Conservation (phyloP, 92 coral and sea anemone genomes). For the Ricordea florida region DNA sequence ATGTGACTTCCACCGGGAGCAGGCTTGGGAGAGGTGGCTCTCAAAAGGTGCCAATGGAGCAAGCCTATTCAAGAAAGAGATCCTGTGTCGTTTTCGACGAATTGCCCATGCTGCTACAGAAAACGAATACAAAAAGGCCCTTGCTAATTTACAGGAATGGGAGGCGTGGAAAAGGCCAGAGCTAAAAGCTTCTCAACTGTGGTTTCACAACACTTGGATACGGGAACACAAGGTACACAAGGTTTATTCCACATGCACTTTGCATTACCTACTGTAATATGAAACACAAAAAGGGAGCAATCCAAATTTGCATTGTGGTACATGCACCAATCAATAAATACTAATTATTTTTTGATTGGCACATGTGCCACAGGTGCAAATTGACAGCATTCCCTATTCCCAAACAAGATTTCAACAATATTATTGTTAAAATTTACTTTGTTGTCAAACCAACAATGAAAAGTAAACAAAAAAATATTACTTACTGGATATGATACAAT, state of each 20-base stretch:
- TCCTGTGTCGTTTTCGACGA: conserved; percentile 13
- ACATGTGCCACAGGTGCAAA: no score
- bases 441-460: no score
- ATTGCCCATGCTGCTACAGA: neutral
- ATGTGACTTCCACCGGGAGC: conserved; percentile 14
- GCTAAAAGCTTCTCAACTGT: no score
- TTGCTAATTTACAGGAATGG: neutral
- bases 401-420: no score
- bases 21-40: conserved; percentile 24
- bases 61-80: neutral
- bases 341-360: no score
- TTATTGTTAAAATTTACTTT: no score
- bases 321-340: neutral
- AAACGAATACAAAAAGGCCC: neutral
- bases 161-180: conserved; percentile 4
- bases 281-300: no score
- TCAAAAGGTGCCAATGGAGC: conserved; percentile 6
- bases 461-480: no score
- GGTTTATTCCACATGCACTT: neutral
- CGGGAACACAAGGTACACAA: conserved; percentile 12
- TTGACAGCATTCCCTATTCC: no score
- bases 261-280: neutral
- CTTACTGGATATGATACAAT: no score
- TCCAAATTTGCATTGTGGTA: no score
- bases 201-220: conserved; percentile 32